Evolutionary conservation across 1,140 invertebrate species (phyloP).

Genomic region (Proctacanthus coquilletti): DNA sequence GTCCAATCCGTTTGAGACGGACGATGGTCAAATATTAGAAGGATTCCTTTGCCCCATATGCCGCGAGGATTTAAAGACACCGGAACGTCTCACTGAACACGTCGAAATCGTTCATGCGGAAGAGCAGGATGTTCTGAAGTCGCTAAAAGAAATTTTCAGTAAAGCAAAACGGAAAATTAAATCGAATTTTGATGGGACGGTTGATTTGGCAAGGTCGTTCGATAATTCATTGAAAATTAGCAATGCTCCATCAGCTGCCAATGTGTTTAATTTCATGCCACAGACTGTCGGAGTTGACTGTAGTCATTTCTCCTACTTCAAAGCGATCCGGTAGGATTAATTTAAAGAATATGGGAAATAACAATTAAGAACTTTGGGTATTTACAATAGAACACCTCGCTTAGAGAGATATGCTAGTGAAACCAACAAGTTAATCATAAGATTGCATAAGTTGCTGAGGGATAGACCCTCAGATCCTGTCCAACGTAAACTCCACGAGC

Average conservation of each 20-base stretch:
- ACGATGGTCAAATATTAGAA: conserved; percentile 55
- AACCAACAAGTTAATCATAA: conserved; percentile 89
- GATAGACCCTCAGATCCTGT: conserved; percentile 66
- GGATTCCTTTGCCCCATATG: conserved; percentile 91
- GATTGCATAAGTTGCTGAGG: conserved; percentile 78
- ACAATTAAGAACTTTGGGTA: conserved; percentile 1
- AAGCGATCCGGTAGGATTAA: conserved; percentile 38
- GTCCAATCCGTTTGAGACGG: conserved; percentile 1
- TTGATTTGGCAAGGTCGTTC: conserved; percentile 36
- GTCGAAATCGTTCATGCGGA: conserved; percentile 80
- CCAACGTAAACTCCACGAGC: conserved; percentile 67
- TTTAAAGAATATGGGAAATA: background rate
- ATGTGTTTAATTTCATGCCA: conserved; percentile 37
- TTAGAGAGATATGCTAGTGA: conserved; percentile 82
- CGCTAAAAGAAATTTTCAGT: conserved; percentile 79
- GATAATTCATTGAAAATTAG: conserved; percentile 24
- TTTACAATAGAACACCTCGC: conserved; percentile 37
- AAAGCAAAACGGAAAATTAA: conserved; percentile 76
- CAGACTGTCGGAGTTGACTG: conserved; percentile 49
- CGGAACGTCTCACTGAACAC: conserved; percentile 65
- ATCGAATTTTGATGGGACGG: conserved; percentile 54
- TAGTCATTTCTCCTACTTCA: conserved; percentile 64
- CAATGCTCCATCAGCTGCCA: conserved; percentile 14
- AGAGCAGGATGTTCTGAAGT: conserved; percentile 76
- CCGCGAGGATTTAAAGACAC: conserved; percentile 70